Conservation (phyloP, 2,113 vertebrate species). For the Noctilio leporinus region DNA sequence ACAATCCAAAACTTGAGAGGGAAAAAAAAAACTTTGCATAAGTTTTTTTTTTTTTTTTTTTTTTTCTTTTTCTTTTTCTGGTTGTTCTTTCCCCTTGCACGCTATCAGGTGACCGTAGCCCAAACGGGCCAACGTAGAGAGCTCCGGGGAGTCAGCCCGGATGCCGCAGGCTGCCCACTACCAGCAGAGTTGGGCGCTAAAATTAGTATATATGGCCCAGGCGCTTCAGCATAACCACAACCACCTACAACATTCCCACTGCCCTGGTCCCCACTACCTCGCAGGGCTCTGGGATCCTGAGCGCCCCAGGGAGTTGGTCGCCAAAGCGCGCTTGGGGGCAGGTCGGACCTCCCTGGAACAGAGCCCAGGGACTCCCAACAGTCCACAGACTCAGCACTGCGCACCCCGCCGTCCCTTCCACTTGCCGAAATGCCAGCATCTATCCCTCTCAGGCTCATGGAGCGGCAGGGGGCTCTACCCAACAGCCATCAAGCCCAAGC, state of each 20-base stretch:
- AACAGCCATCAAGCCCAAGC: constrained; percentile 87
- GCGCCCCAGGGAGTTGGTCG: constrained; percentile 87
- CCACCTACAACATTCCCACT: constrained; percentile 89
- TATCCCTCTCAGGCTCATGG: constrained; percentile 78
- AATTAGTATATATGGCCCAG: constrained; percentile 91
- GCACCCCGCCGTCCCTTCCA: constrained; percentile 85
- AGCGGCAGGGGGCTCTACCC: constrained; percentile 89
- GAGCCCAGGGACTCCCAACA: constrained; percentile 91
- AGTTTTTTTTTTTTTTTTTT: no score
- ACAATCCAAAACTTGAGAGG: constrained; percentile 22
- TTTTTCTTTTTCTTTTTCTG: no score
- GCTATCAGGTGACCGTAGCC: constrained; percentile 91
- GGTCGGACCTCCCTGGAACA: constrained; percentile 86
- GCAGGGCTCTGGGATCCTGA: constrained; percentile 73
- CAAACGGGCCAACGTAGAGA: constrained; percentile 89
- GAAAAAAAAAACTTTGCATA: constrained; percentile 56
- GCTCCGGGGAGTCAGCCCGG: constrained; percentile 84
- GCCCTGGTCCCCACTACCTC: constrained; percentile 87
- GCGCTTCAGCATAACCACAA: constrained; percentile 81
- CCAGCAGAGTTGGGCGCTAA: constrained; percentile 90
- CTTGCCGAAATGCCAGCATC: constrained; percentile 80
- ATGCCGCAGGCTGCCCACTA: constrained; percentile 91
- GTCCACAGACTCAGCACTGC: constrained; percentile 88
- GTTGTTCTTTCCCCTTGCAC: constrained; percentile 84
- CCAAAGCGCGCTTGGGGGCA: constrained; percentile 87